phyloP scores from a whole-genome alignment of 1,140 invertebrate species.

The Hyphantria cunea region DNA sequence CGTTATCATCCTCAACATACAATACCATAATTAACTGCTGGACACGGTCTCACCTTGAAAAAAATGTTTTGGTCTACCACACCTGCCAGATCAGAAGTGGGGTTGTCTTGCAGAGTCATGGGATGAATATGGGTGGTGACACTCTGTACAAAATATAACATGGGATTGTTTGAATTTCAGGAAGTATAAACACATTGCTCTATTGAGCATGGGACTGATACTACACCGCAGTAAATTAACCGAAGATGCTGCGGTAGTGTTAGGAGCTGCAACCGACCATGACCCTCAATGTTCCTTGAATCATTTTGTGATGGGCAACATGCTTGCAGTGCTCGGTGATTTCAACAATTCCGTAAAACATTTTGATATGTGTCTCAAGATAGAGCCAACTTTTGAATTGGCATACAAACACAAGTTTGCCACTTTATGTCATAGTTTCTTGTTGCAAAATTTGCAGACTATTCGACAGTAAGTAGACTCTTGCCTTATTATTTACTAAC shows the following conservation, averaged over 20 bases:
- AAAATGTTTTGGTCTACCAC: too few species aligned
- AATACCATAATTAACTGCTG: too few species aligned
- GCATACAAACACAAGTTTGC: constrained; percentile 84
- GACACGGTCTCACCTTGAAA: too few species aligned
- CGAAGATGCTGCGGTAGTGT: constrained; percentile 90
- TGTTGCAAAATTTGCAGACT: constrained; percentile 85
- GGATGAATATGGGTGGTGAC: too few species aligned
- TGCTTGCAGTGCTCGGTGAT: constrained; percentile 86
- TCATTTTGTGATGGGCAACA: constrained; percentile 91
- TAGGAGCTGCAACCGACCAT: constrained; percentile 91
- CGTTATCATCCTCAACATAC: too few species aligned
- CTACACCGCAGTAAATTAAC: constrained; percentile 88
- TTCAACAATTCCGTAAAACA: constrained; percentile 85
- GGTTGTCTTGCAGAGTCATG: too few species aligned
- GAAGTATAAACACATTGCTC: constrained; percentile 89
- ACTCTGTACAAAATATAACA: too few species aligned
- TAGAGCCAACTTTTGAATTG: constrained; percentile 79
- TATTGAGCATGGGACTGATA: constrained; percentile 92
- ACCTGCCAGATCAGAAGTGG: too few species aligned
- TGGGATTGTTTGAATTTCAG: constrained; percentile 66
- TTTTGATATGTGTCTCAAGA: constrained; percentile 87
- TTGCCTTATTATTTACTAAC: too few species aligned
- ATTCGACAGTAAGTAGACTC: constrained; percentile 85
- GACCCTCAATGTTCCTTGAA: constrained; percentile 87
- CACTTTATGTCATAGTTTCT: constrained; percentile 86